A percentile compares a stretch with the other conserved stretches of the same genome.
phyloP scores from a whole-genome alignment of 2,113 vertebrate genomes.

The Cyprinodon variegatus region DNA sequence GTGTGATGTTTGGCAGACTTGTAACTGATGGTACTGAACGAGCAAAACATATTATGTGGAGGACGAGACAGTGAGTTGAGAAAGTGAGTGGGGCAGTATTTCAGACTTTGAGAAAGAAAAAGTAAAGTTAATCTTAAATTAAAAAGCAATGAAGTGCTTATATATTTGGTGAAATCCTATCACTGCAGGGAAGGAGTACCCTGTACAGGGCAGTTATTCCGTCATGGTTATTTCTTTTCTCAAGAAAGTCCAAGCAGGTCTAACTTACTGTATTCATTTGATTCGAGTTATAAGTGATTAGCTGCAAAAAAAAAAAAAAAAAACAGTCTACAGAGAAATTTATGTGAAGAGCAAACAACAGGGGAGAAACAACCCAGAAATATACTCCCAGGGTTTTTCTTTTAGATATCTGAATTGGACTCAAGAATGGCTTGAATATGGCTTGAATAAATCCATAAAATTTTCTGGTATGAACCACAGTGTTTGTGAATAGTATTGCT shows the following conservation, averaged over 20 bases:
- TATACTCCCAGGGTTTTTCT: constrained; percentile 57
- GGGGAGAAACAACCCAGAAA: constrained; percentile 72
- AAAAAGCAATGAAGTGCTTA: constrained; percentile 73
- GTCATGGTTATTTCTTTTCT: constrained; percentile 66
- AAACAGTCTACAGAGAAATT: constrained; percentile 72
- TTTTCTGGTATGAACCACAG: constrained; percentile 51
- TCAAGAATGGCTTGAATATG: constrained; percentile 44
- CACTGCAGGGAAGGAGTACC: constrained; percentile 59
- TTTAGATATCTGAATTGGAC: constrained; percentile 62
- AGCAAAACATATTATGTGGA: constrained; percentile 70
- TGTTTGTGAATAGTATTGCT: constrained; percentile 50
- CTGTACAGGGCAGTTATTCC: constrained; percentile 60
- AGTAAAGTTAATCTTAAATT: constrained; percentile 76
- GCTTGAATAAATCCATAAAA: constrained; percentile 70
- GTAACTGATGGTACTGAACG: constrained; percentile 77
- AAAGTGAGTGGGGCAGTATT: constrained; percentile 37
- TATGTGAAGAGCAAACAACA: constrained; percentile 68
- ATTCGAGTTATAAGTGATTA: constrained; percentile 78
- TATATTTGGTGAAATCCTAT: constrained; percentile 70
- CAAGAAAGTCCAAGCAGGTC: constrained; percentile 67
- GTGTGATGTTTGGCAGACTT: constrained; percentile 75
- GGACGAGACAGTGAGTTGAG: constrained; percentile 34
- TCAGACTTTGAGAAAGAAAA: constrained; percentile 38
- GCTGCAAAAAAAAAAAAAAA: constrained; percentile 77
- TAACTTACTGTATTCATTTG: constrained; percentile 68